Conservation (phyloP, 2,113 vertebrate species). For the Oxyura jamaicensis region DNA sequence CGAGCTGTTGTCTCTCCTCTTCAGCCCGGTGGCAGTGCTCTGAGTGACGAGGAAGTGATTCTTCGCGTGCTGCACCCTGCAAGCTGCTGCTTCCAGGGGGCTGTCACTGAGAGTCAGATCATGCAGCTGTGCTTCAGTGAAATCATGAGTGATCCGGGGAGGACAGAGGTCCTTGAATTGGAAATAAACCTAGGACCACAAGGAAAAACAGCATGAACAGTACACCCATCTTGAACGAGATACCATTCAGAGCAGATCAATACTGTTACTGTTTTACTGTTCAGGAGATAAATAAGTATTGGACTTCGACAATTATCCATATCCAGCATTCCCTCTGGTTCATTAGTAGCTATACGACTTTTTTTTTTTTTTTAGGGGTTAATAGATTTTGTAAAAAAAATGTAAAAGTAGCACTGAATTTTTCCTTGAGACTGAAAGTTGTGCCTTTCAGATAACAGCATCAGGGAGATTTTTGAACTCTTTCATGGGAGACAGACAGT, state of each 20-base stretch:
- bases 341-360: too few species aligned
- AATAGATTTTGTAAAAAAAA: too few species aligned
- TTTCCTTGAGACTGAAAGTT: background rate
- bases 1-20: background rate
- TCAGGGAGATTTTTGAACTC: background rate
- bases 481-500: background rate
- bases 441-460: background rate
- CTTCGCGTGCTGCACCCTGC: background rate
- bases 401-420: background rate
- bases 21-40: rapidly evolving
- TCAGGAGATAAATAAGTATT: too few species aligned
- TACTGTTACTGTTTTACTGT: too few species aligned
- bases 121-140: background rate
- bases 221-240: rapidly evolving
- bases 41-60: background rate
- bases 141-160: background rate
- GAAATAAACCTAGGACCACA: background rate
- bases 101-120: background rate
- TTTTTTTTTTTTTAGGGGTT: too few species aligned
- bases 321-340: too few species aligned
- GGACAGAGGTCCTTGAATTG: background rate
- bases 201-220: background rate
- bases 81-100: background rate
- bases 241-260: background rate
- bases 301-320: too few species aligned